Percentiles rank a stretch among this genome's conserved stretches.
These are phyloP conservation scores for Harpegnathos saltator DNA, from an alignment of 1,140 invertebrate species.

Conservation along the genomic window DNA sequence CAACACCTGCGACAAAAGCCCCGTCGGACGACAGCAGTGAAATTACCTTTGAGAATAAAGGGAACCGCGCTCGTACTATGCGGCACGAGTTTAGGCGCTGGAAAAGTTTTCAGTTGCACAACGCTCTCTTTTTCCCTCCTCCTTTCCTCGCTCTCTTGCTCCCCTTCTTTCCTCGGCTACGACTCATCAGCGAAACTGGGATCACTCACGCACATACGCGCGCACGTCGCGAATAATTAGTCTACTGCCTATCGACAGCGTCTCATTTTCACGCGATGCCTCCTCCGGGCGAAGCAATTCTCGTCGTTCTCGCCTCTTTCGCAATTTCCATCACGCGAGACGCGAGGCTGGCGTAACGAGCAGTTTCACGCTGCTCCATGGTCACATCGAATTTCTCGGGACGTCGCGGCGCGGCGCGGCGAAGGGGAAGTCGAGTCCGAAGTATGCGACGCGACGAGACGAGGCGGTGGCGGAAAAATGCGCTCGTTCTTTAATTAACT, in stretches of 20 bases:
- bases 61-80: background rate
- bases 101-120: background rate
- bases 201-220: too few relatives aligned
- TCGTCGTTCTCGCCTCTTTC: background rate
- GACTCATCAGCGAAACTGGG: background rate
- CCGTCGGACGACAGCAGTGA: background rate
- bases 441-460: constrained; percentile 12
- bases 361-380: background rate
- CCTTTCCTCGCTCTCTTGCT: too few relatives aligned
- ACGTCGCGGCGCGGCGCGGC: too few relatives aligned
- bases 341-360: background rate
- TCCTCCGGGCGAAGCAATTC: background rate
- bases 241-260: background rate
- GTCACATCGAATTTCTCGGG: constrained; percentile 36
- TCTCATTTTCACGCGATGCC: background rate
- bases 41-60: constrained; percentile 24
- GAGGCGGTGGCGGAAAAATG: constrained; percentile 33
- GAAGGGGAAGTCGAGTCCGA: constrained; percentile 12
- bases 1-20: constrained; percentile 39
- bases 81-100: background rate
- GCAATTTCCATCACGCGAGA: background rate
- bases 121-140: too few relatives aligned
- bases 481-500: constrained; percentile 71
- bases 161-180: background rate
- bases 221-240: background rate